A percentile compares a stretch with the other conserved stretches of the same genome.
Conservation (phyloP, 37 sponge, comb jelly and placozoan genomes). For the Ianthella basta region DNA sequence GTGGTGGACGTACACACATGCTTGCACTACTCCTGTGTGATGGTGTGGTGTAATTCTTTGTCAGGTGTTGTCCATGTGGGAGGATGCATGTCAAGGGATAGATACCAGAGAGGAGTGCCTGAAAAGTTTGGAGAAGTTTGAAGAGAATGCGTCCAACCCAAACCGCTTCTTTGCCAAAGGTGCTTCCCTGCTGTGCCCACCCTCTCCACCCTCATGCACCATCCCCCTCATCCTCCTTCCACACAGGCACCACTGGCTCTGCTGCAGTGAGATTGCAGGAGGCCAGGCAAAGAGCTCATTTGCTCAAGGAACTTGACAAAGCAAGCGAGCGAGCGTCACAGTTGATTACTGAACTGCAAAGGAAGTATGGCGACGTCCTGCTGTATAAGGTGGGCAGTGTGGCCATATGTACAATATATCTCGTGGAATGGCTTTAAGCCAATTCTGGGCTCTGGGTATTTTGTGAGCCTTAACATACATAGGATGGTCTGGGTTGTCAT, state of each 20-base stretch:
- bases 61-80: conserved; percentile 84
- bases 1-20: background rate
- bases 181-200: background rate
- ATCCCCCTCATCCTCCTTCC: background rate
- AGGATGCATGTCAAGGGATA: conserved; percentile 59
- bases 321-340: conserved; percentile 36
- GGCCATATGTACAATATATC: background rate
- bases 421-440: too few species aligned
- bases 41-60: background rate
- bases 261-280: conserved; percentile 68
- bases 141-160: conserved; percentile 83
- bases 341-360: conserved; percentile 10
- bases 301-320: conserved; percentile 70
- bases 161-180: conserved; percentile 80
- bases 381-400: conserved; percentile 58
- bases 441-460: background rate
- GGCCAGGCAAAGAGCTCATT: conserved; percentile 61
- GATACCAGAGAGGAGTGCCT: conserved; percentile 66
- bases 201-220: background rate
- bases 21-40: background rate
- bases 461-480: too few species aligned
- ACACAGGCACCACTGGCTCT: conserved; percentile 54
- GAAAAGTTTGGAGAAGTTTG: conserved; percentile 73
- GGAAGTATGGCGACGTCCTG: conserved; percentile 49
- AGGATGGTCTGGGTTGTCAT: too few species aligned